Evolutionary conservation across 2,888 invertebrate species (phyloP).

Genomic region (Periphyllus acericola): DNA sequence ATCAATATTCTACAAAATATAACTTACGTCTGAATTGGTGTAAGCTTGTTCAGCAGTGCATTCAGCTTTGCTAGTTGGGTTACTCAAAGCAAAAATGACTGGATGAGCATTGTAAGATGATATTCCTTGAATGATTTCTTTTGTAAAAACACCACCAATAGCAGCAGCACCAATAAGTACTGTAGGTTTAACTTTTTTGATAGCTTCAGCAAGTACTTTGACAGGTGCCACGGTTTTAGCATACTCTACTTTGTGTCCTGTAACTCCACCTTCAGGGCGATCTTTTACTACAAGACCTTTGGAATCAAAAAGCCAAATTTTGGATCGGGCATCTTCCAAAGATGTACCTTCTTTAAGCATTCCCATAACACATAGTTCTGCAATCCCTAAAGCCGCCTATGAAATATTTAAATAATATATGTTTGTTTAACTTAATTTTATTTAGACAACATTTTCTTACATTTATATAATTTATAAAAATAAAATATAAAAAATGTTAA

Average conservation of each 20-base stretch:
- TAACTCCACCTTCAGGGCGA: slow-evolving; percentile 83
- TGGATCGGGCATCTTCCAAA: slow-evolving; percentile 79
- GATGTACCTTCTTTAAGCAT: slow-evolving; percentile 87
- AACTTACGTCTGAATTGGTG: slow-evolving; percentile 79
- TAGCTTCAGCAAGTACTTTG: slow-evolving; percentile 82
- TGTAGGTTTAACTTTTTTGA: slow-evolving; percentile 83
- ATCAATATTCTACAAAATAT: neutral
- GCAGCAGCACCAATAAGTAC: slow-evolving; percentile 96
- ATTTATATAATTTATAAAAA: slow-evolving; percentile 28
- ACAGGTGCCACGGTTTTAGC: slow-evolving; percentile 83
- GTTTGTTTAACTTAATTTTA: neutral
- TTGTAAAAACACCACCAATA: slow-evolving; percentile 91
- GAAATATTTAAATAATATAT: neutral
- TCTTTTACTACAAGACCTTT: slow-evolving; percentile 91
- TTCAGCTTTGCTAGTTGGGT: slow-evolving; percentile 98
- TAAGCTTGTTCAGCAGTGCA: slow-evolving; percentile 99
- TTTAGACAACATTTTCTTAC: neutral
- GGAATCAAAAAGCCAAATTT: slow-evolving; percentile 96
- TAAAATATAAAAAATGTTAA: neutral
- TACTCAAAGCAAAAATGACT: slow-evolving; percentile 96
- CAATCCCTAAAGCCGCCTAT: slow-evolving; percentile 93
- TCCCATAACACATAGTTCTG: slow-evolving; percentile 89
- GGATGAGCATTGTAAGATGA: slow-evolving; percentile 83
- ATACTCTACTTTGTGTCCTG: slow-evolving; percentile 83
- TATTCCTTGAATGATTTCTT: slow-evolving; percentile 87